Conservation (phyloP, 2,888 invertebrate genomes). For the Eupithecia vulgata region DNA sequence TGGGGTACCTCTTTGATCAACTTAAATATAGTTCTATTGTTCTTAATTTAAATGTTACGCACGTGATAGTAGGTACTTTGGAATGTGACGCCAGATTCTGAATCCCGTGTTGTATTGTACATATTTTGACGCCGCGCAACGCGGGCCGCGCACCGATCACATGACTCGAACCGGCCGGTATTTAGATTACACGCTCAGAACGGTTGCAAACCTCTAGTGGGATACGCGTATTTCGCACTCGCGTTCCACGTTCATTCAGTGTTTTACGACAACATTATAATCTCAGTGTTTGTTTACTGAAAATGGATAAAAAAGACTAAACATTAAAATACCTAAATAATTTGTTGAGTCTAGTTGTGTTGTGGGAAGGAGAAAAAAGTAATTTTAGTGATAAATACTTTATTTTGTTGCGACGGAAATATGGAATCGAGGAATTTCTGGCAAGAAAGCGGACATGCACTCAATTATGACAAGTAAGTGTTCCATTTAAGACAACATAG, state of each 20-base stretch:
- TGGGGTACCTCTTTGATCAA: background rate
- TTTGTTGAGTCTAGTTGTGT: conserved; percentile 47
- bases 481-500: background rate
- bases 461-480: conserved; percentile 77
- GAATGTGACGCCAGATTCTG: conserved; percentile 55
- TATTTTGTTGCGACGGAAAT: conserved; percentile 62
- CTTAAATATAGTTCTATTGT: background rate
- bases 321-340: conserved; percentile 52
- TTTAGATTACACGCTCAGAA: conserved; percentile 53
- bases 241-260: conserved; percentile 49
- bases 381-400: conserved; percentile 55
- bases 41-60: background rate
- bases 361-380: conserved; percentile 56
- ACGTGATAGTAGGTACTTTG: background rate
- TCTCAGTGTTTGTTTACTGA: conserved; percentile 49
- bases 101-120: conserved; percentile 57
- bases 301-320: conserved; percentile 64
- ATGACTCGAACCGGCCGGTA: conserved; percentile 74
- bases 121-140: conserved; percentile 62
- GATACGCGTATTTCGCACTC: conserved; percentile 51
- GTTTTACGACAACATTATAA: conserved; percentile 56
- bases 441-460: conserved; percentile 76
- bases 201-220: conserved; percentile 55
- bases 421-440: conserved; percentile 79
- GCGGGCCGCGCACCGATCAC: conserved; percentile 38